These are phyloP conservation scores for Venturia canescens DNA, from an alignment of 1,140 invertebrate species.

Conservation along the genomic window DNA sequence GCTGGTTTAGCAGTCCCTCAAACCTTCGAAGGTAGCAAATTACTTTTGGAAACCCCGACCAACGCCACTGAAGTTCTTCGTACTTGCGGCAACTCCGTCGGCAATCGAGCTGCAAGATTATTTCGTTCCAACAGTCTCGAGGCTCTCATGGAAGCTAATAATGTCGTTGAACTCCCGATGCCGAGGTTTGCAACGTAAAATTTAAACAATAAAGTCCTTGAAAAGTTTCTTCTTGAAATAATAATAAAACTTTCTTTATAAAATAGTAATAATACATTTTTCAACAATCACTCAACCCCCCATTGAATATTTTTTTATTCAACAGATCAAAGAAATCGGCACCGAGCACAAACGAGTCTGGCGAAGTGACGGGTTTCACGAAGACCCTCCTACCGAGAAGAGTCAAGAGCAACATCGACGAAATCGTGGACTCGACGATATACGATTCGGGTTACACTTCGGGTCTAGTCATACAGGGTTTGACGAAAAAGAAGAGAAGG, in stretches of 20 bases:
- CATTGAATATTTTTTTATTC: constrained; percentile 21
- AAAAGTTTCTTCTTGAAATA: no score
- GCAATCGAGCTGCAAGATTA: constrained; percentile 48
- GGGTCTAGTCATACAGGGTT: constrained; percentile 73
- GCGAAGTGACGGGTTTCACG: constrained; percentile 67
- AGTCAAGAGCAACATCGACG: constrained; percentile 48
- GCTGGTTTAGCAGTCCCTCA: constrained; percentile 55
- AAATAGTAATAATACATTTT: no score
- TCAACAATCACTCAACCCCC: no score
- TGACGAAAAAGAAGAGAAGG: constrained; percentile 64
- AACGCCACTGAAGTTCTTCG: constrained; percentile 71
- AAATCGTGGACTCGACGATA: constrained; percentile 40
- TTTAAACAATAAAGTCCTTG: no score
- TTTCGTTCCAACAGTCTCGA: constrained; percentile 66
- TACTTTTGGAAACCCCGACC: constrained; percentile 69
- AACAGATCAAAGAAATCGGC: constrained; percentile 61
- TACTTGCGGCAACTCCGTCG: constrained; percentile 62
- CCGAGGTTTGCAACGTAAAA: constrained; percentile 76
- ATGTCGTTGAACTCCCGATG: constrained; percentile 81
- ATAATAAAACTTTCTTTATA: no score
- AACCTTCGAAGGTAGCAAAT: constrained; percentile 60
- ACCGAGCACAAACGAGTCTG: constrained; percentile 44
- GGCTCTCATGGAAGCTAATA: constrained; percentile 72
- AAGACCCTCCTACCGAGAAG: constrained; percentile 65
- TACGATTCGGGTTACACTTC: constrained; percentile 65